Base-by-base conservation (phyloP, 64 coral and sea anemone genomes). In the Montipora efflorescens region DNA sequence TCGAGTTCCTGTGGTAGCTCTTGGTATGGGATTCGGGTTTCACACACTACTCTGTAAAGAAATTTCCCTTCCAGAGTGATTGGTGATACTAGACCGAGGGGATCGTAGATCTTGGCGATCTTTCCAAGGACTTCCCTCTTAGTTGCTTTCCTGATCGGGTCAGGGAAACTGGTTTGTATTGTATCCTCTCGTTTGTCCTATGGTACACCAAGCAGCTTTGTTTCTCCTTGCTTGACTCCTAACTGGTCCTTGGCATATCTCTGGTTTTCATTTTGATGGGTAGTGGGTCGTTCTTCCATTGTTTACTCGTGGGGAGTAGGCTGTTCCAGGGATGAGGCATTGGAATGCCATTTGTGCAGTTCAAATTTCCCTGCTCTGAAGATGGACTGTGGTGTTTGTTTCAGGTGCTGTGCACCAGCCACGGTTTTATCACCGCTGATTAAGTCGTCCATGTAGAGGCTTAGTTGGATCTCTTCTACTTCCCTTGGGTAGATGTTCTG, bases 161-260 rank as follows among this genome's bases (percentile, higher is more conserved):
- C 78, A 51, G 90, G 85, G 76, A 92, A 92, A 16, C 59, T 89
- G 59, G 87, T 62, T 14, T 64, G 73, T 50, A 93, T 52, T 50
- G 58, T 96, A 71, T 93, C 95, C 21, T 79, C 75, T 49, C 49
- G 14, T 57, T 90, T 96, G 75, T 93, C 71, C 95, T 87, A 96
- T 55, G 80, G 48, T 74, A 96, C 21, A 53, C 91, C 95, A 18
- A 96, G 91, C 57, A 93, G 53, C 48, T 90, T 96, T 51, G 91
- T 96, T 76, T 90, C 78, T 64, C 77, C 83, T 36, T 70, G 8
- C 58, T 93, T 90, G 36, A 93, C 95, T 89, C 83, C 75, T 5
- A 96, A 79, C 70, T 86, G 95, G 77, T 92, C 73, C 69, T 96
- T 96, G 43, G 89, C 89, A 11, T 79, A 91, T 23, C 80, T 95